Percentiles rank a stretch among this genome's conserved stretches.
phyloP scores from a whole-genome alignment of 2,888 invertebrate species.

The Zaprionus obscuricornis region DNA sequence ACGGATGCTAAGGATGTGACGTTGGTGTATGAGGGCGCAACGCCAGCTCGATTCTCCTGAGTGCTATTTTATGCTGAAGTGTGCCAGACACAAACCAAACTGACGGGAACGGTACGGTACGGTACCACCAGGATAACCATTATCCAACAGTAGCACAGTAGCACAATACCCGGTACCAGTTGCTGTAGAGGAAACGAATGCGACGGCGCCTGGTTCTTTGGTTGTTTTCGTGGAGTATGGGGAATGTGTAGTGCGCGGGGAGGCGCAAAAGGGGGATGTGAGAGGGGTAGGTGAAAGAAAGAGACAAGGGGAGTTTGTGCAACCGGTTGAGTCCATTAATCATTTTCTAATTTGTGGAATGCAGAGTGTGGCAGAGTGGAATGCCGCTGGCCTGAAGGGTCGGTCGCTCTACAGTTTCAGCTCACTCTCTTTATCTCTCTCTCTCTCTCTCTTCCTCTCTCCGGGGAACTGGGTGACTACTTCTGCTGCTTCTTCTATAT shows the following conservation, averaged over 20 bases:
- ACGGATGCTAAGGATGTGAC: conserved; percentile 26
- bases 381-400: conserved; percentile 47
- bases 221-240: conserved; percentile 14
- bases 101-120: neutral
- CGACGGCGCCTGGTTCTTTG: conserved; percentile 63
- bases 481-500: neutral
- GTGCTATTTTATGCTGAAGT: conserved; percentile 81
- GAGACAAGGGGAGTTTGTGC: conserved; percentile 45
- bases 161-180: conserved; percentile 46
- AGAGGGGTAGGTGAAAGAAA: neutral
- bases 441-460: no score
- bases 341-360: conserved; percentile 84
- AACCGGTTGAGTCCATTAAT: conserved; percentile 83
- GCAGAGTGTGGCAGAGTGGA: conserved; percentile 62
- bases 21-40: conserved; percentile 43
- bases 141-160: neutral
- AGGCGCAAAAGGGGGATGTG: neutral
- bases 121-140: neutral
- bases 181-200: conserved; percentile 53
- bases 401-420: conserved; percentile 24
- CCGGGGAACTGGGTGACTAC: conserved; percentile 38
- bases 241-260: neutral
- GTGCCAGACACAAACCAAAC: conserved; percentile 73
- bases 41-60: conserved; percentile 72
- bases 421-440: no score